Evolutionary conservation across 2,113 vertebrate genomes (phyloP), one percentile per base, ranked within the genome.

Genomic region (Rhineura floridana): DNA sequence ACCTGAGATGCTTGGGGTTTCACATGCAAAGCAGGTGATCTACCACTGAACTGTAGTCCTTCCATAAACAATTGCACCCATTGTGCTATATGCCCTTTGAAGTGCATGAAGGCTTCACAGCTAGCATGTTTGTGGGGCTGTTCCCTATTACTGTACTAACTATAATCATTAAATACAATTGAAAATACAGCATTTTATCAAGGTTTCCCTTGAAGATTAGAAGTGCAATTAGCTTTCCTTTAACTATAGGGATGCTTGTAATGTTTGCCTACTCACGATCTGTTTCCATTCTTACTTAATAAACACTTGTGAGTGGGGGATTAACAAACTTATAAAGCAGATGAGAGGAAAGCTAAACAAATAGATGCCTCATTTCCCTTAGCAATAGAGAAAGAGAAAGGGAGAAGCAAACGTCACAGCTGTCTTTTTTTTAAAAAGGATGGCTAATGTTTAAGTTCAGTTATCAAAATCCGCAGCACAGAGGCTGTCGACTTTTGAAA

Each of bases 401-500:
- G 72, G 33, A 77, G 72, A 92, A 94, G 95, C 94, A 96, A 96
- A 94, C 46, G 79, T 94, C 93, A 93, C 50, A 83, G 81, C 85
- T 91, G 85, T 55, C 30, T 70, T 90, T 91, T 78, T 62, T 88
- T 92, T 12, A 39, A 39, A 72, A 96, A 95, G 81, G 91, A 95
- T 93, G 84, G 91, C 83, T 95, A 48, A 9, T 95, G 87, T 97
- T 94, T 96, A 97, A 96, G 94, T 96, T 97, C 96, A 95, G 96
- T 96, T 97, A 97, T 97, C 96, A 96, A 97, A 97, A 97, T 96
- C 96, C 93, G 94, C 93, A 96, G 94, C 90, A 96, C 96, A 97
- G 93, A 96, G 94, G 91, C 96, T 96, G 97, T 95, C 96, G 96
- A 96, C 95, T 97, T 96, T 96, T 97, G 97, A 97, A 97, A 96